Evolutionary conservation across 2,888 invertebrate species (phyloP).

Genomic region (Dione vanillae): DNA sequence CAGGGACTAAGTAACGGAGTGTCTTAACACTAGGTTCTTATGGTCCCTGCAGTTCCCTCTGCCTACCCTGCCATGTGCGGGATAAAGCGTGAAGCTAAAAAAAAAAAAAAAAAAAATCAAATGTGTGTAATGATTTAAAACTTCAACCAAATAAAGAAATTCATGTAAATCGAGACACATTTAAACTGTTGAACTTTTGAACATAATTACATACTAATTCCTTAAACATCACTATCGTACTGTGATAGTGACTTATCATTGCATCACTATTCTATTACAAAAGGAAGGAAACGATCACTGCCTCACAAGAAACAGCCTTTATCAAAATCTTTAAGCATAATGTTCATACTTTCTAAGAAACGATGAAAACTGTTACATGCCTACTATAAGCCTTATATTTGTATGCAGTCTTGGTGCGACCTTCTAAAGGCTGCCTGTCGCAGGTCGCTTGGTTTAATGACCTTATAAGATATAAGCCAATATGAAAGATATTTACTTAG

Average conservation of each 20-base stretch:
- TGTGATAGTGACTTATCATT: not conserved
- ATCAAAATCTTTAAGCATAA: conserved; percentile 28
- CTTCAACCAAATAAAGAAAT: too few relatives aligned
- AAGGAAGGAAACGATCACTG: not conserved
- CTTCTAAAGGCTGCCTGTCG: conserved; percentile 30
- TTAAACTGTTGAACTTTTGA: too few relatives aligned
- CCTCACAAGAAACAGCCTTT: not conserved
- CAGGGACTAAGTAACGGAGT: too few relatives aligned
- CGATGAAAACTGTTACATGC: conserved; percentile 34
- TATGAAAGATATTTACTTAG: not conserved
- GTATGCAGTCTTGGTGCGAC: conserved; percentile 32
- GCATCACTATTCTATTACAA: not conserved
- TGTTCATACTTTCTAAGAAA: conserved; percentile 24
- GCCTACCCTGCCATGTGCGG: too few relatives aligned
- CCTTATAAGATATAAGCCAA: conserved; percentile 12
- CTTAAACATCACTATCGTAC: too few relatives aligned
- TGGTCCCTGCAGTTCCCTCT: too few relatives aligned
- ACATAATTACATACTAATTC: too few relatives aligned
- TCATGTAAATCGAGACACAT: too few relatives aligned
- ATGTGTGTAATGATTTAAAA: too few relatives aligned
- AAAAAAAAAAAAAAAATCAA: too few relatives aligned
- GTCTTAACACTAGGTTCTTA: too few relatives aligned
- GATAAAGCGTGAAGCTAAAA: too few relatives aligned
- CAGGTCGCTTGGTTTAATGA: conserved; percentile 10
- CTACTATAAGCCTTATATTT: conserved; percentile 32